Base-by-base conservation (phyloP, 2,888 invertebrate genomes). In the Oligia latruncula region DNA sequence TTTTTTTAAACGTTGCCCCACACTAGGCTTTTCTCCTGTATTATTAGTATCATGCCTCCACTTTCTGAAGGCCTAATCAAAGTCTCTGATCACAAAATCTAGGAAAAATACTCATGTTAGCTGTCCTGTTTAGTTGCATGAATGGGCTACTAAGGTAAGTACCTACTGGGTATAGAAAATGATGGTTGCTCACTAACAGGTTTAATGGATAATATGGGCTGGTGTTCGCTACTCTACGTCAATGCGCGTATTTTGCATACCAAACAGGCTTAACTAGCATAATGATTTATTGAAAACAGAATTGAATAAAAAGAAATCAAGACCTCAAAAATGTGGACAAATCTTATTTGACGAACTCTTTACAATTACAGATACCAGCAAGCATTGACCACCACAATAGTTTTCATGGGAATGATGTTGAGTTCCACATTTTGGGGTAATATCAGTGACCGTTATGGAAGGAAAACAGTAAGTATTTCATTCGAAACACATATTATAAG, bases 351-450 rank as follows among this genome's bases (percentile, higher is more conserved):
- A 11, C 9, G 15, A 52, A 20, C 9, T 74, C 11, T 71, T 73
- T 67, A 20, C 23, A 17, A 20, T 71, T 94, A 17, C 90, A 98
- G 98, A 93, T 99, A 98, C 94, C 98, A 99, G 92, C 99, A 99
- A 97, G 99, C 99, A 40, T 95, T 99, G 55, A 98, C 99, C 20
- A 99, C 99, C 73, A 99, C 99, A 81, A 98, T 99, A 81, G 99
- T 99, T 3, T 99, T 99, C 93, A 96, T 98, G 90, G 99, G 99
- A 78, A 99, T 99, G 99, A 99, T 99, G 99, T 95, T 99, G 58
- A 99, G 99, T 90, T 99, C 99, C 1, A 98, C 99, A 83, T 98
- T 99, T 95, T 99, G 99, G 99, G 99, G 99, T 35, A 99, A 99
- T 92, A 97, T 99, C 76, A 99, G 99, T 95, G 99, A 99, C 94